Percentiles rank a stretch among this genome's conserved stretches.
These are phyloP conservation scores for Mesorhabditis belari DNA, from an alignment of 2,888 invertebrate species.

Conservation along the genomic window DNA sequence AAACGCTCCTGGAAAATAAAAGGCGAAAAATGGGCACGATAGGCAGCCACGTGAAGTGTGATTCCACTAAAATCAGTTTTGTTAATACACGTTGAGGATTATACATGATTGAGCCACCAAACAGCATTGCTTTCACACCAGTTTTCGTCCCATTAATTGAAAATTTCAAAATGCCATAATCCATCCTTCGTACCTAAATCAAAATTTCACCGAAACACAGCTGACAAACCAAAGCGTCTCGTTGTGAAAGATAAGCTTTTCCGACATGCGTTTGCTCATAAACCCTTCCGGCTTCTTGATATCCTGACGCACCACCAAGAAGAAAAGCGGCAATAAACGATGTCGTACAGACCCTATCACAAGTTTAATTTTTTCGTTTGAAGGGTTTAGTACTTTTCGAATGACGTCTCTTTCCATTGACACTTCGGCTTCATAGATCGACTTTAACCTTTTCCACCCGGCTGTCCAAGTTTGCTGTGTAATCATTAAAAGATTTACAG, in stretches of 20 bases:
- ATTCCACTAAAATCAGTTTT: constrained; percentile 19
- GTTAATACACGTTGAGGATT: background rate
- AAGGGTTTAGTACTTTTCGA: too few species aligned
- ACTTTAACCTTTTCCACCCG: constrained; percentile 29
- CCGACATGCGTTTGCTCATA: constrained; percentile 32
- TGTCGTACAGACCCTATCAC: constrained; percentile 23
- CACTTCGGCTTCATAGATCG: constrained; percentile 17
- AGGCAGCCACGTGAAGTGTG: constrained; percentile 31
- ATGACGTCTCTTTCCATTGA: too few species aligned
- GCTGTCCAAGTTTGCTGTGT: background rate
- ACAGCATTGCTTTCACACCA: constrained; percentile 27
- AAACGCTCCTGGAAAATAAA: too few species aligned
- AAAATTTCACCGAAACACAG: background rate
- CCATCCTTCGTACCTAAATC: constrained; percentile 23
- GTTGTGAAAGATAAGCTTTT: constrained; percentile 26
- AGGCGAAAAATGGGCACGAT: constrained; percentile 28
- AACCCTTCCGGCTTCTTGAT: constrained; percentile 22
- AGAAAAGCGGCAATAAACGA: constrained; percentile 31
- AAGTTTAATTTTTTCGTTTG: background rate
- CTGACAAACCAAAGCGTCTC: constrained; percentile 26
- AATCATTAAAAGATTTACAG: background rate
- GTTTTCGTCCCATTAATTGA: constrained; percentile 29
- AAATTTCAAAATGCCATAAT: constrained; percentile 34
- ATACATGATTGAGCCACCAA: constrained; percentile 37
- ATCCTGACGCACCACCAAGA: constrained; percentile 32